A percentile compares a stretch with the other conserved stretches of the same genome.
Conservation (phyloP, 2,888 invertebrate species). For the Neelides folsomi region DNA sequence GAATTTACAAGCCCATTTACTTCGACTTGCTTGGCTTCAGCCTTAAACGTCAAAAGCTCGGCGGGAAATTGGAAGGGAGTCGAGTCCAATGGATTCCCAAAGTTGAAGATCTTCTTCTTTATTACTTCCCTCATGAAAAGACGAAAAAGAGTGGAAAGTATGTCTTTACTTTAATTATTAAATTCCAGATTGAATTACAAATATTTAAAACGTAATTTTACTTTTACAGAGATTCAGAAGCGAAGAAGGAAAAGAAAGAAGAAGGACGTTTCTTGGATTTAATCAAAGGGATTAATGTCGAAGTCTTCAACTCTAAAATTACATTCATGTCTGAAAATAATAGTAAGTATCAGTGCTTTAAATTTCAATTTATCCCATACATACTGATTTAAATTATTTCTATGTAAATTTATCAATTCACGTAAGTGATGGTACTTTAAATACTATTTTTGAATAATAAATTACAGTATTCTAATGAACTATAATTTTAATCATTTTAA, state of each 20-base stretch:
- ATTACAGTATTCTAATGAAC: too few relatives aligned
- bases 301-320: slow-evolving; percentile 30
- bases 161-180: too few relatives aligned
- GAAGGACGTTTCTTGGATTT: slow-evolving; percentile 4
- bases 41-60: slow-evolving; percentile 25
- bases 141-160: background rate
- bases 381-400: too few relatives aligned
- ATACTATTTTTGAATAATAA: too few relatives aligned
- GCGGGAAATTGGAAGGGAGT: slow-evolving; percentile 30
- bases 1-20: slow-evolving; percentile 18
- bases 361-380: too few relatives aligned
- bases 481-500: too few relatives aligned
- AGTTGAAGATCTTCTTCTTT: slow-evolving; percentile 14
- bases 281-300: slow-evolving; percentile 28
- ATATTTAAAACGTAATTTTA: too few relatives aligned
- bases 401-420: too few relatives aligned
- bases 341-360: slow-evolving; percentile 21
- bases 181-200: too few relatives aligned
- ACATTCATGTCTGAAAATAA: slow-evolving; percentile 28
- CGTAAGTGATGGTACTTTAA: too few relatives aligned
- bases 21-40: slow-evolving; percentile 29
- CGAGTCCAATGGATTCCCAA: slow-evolving; percentile 29
- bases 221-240: background rate
- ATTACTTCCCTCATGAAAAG: background rate
- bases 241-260: background rate